Percentiles rank a stretch among this genome's conserved stretches.
Evolutionary conservation across 2,113 vertebrate species (phyloP).

Genomic region (Psilopsiagon aymara): DNA sequence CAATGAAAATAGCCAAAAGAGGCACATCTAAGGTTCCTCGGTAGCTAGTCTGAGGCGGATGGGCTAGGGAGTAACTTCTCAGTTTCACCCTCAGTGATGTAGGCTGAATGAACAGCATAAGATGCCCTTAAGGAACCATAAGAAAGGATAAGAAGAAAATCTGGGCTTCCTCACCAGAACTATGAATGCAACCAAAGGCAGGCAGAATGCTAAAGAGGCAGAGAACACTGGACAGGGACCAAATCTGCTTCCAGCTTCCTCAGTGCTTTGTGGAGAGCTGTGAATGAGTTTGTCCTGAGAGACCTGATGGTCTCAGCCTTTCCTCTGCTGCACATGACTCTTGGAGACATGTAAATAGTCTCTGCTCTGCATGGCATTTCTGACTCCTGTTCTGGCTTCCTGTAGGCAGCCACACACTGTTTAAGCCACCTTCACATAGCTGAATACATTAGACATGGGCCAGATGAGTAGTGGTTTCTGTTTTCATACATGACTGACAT

Average conservation of each 20-base stretch:
- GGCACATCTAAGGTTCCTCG: not conserved
- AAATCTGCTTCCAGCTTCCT: not conserved
- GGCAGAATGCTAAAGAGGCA: not conserved
- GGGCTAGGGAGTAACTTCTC: not conserved
- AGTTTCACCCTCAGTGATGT: not conserved
- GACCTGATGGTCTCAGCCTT: not conserved
- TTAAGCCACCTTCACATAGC: not conserved
- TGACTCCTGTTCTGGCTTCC: conserved; percentile 6
- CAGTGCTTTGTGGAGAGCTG: not conserved
- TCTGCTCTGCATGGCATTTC: not conserved
- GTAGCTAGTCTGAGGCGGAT: not conserved
- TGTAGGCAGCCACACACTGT: not conserved
- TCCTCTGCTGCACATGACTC: accelerated
- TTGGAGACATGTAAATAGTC: not conserved
- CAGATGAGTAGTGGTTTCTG: not conserved
- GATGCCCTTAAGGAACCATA: not conserved
- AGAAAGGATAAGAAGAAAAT: not conserved
- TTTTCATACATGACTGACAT: not conserved
- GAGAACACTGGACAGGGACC: not conserved
- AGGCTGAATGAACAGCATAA: not conserved
- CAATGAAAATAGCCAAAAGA: not conserved
- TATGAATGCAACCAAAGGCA: not conserved
- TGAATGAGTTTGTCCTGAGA: not conserved
- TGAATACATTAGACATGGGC: not conserved
- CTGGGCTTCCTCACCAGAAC: not conserved